Evolutionary conservation across 2,888 invertebrate genomes (phyloP).

Genomic region (Sclerodermus sp.): DNA sequence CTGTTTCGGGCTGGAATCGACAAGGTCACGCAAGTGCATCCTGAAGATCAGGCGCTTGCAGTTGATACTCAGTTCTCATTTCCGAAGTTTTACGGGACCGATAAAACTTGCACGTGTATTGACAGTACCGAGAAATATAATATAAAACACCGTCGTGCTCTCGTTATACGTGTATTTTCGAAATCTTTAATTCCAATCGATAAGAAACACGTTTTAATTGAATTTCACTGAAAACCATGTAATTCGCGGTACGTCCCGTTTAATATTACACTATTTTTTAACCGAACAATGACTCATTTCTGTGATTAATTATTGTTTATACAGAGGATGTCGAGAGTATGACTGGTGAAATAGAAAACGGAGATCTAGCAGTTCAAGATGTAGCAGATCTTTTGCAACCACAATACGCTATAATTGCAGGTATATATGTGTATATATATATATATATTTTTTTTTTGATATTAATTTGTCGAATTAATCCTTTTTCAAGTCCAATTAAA

Average conservation of each 20-base stretch:
- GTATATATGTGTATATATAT: constrained; percentile 43
- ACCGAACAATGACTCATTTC: too few relatives aligned
- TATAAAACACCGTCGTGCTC: too few relatives aligned
- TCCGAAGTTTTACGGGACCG: too few relatives aligned
- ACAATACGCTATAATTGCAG: constrained; percentile 88
- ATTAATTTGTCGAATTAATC: neutral
- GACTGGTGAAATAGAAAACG: constrained; percentile 63
- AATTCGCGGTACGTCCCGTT: too few relatives aligned
- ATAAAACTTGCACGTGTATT: too few relatives aligned
- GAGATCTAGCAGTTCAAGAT: constrained; percentile 71
- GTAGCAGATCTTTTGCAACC: constrained; percentile 86
- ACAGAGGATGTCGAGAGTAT: constrained; percentile 58
- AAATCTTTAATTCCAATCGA: neutral
- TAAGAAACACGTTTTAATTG: too few relatives aligned
- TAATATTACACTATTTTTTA: too few relatives aligned
- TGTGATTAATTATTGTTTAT: constrained; percentile 25
- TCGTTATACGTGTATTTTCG: too few relatives aligned
- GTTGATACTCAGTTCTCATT: too few relatives aligned
- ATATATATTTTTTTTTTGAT: constrained; percentile 1
- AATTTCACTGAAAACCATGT: neutral
- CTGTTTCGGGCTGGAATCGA: constrained; percentile 45
- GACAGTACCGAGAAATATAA: too few relatives aligned
- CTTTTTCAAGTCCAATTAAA: neutral
- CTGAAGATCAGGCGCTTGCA: constrained; percentile 27
- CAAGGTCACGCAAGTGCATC: constrained; percentile 55